Evolutionary conservation across 1,140 invertebrate genomes (phyloP), one percentile per base, ranked within the genome.

Genomic region (Eriocheir sinensis): DNA sequence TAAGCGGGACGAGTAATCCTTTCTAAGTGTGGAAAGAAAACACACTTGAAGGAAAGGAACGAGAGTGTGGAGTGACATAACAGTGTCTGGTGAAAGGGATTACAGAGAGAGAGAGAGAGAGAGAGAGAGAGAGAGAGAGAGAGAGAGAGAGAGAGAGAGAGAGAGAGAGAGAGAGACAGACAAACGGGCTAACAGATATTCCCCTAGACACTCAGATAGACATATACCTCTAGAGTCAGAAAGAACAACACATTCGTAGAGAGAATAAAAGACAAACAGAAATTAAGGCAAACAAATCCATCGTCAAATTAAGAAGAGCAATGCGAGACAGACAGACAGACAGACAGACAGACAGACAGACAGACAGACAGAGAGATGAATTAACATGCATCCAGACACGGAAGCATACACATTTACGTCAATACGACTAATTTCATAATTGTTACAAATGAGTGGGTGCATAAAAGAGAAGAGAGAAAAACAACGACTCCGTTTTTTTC

Each of bases 281-380:
- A 12, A 27, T 12, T 12, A 72, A 72, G 12, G 53, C 53, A 12
- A 72, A 72, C n/a, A n/a, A n/a, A n/a, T n/a, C n/a, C n/a, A n/a
- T n/a, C n/a, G n/a, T n/a, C n/a, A n/a, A n/a, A n/a, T n/a, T n/a
- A n/a, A n/a, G n/a, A n/a, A n/a, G n/a, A n/a, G n/a, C n/a, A n/a
- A n/a, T 72, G 53, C 12, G 12, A 72, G 12, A 72, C 53, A 72
- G 12, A 72, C 53, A 72, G 12, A 72, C 53, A 72, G 12, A 72
- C 53, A 72, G 12, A 72, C 53, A 72, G 83, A 86, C 36, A 86
- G 83, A 86, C 36, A 86, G 83, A 86, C 36, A 86, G 83, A 86
- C 36, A 86, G 83, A 86, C 36, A 86, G 83, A 86, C 36, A 86
- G 83, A 83, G 81, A 83, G 81, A 83, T 30, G 38, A 36, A 83